phyloP scores from a whole-genome alignment of 2,888 invertebrate species.

The Cosmia trapezina region DNA sequence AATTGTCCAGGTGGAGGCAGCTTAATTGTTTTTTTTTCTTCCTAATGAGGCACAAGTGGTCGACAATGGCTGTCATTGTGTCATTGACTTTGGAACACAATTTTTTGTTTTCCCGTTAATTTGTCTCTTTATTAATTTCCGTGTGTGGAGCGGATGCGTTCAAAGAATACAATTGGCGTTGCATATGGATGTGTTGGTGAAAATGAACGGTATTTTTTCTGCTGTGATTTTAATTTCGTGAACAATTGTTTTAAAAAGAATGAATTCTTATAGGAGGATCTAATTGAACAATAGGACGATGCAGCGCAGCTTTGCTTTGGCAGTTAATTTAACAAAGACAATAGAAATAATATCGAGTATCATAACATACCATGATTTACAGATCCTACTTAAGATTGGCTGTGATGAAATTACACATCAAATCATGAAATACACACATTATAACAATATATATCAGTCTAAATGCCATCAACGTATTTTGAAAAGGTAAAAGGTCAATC shows the following conservation, averaged over 20 bases:
- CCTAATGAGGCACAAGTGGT: constrained; percentile 89
- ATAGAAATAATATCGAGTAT: background rate
- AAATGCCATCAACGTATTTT: background rate
- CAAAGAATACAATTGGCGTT: constrained; percentile 67
- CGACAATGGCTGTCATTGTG: constrained; percentile 86
- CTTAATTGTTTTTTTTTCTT: constrained; percentile 87
- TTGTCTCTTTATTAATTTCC: constrained; percentile 80
- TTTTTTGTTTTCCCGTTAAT: constrained; percentile 80
- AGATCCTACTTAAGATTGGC: background rate
- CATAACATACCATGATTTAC: constrained; percentile 10
- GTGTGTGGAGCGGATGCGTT: constrained; percentile 75
- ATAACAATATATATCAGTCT: background rate
- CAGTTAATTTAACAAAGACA: constrained; percentile 9
- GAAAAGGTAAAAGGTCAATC: background rate
- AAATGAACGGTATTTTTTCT: constrained; percentile 50
- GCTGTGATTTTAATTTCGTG: constrained; percentile 33
- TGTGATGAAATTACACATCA: background rate
- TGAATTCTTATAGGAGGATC: background rate
- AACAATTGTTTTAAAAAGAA: constrained; percentile 48
- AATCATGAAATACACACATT: background rate
- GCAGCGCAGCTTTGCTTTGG: background rate
- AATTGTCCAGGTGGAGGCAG: constrained; percentile 76
- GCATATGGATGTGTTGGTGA: constrained; percentile 61
- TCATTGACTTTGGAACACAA: constrained; percentile 79
- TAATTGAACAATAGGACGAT: constrained; percentile 19